Conservation (phyloP, 1,140 invertebrate species). For the Cotesia chilonis region DNA sequence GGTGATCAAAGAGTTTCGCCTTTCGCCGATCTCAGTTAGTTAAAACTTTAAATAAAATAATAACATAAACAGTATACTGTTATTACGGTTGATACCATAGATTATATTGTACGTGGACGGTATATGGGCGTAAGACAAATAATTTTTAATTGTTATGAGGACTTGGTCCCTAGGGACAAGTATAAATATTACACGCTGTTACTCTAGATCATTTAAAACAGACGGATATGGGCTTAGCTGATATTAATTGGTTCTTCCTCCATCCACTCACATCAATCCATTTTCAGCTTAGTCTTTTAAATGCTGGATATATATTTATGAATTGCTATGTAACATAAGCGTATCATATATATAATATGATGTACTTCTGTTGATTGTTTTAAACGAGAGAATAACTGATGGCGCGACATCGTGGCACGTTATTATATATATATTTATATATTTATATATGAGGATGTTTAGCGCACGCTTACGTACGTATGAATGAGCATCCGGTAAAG, state of each 20-base stretch:
- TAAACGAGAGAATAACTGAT: slow-evolving; percentile 16
- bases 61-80: not conserved
- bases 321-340: too few species aligned
- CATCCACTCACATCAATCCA: too few species aligned
- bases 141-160: too few species aligned
- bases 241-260: slow-evolving; percentile 13
- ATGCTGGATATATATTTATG: too few species aligned
- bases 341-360: too few species aligned
- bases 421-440: not conserved
- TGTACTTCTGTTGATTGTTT: slow-evolving; percentile 3
- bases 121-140: too few species aligned
- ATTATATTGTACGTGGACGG: too few species aligned
- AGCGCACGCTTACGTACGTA: not conserved
- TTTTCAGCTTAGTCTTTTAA: too few species aligned
- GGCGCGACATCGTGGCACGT: not conserved
- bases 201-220: not conserved
- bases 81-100: too few species aligned
- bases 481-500: slow-evolving; percentile 14
- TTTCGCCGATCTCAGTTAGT: not conserved
- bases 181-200: too few species aligned
- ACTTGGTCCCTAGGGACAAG: too few species aligned
- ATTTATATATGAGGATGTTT: not conserved
- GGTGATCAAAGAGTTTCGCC: slow-evolving; percentile 5
- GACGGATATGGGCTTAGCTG: slow-evolving; percentile 3
- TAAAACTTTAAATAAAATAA: not conserved